These are phyloP conservation scores for Hydrozoanthus gracilis DNA, from an alignment of 92 coral and sea anemone species.

Conservation along the genomic window DNA sequence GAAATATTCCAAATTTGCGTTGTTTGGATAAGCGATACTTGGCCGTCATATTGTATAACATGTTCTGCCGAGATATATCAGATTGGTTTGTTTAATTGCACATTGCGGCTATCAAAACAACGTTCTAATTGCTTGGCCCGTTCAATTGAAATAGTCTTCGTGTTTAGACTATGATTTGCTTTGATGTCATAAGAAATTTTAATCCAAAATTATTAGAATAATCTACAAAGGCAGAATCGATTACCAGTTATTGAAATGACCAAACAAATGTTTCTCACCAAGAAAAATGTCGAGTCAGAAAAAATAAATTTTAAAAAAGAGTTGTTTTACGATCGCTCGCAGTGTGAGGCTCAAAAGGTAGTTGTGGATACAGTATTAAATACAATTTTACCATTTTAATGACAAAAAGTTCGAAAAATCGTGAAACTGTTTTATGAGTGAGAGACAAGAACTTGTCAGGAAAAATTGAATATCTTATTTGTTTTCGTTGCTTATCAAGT, in stretches of 20 bases:
- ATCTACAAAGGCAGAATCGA: constrained; percentile 11
- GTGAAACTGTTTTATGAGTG: not conserved
- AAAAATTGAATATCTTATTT: not conserved
- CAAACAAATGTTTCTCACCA: not conserved
- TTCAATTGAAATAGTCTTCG: not conserved
- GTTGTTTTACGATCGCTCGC: not conserved
- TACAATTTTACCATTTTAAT: not conserved
- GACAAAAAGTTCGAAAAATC: not conserved
- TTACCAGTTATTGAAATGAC: not conserved
- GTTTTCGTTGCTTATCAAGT: constrained; percentile 2
- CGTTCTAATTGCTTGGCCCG: not conserved
- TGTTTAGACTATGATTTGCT: not conserved
- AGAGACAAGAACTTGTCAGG: not conserved
- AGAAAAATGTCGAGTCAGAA: not conserved
- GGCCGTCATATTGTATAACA: not conserved
- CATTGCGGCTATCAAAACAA: not conserved
- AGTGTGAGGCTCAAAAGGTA: not conserved
- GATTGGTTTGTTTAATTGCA: not conserved
- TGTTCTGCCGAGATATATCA: not conserved
- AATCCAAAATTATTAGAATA: constrained; percentile 20
- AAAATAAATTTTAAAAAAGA: not conserved
- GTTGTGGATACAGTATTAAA: not conserved
- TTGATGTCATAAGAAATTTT: constrained; percentile 10
- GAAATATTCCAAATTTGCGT: not conserved
- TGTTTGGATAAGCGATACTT: not conserved